phyloP scores from a whole-genome alignment of 2,888 invertebrate genomes.

The Leucania comma region DNA sequence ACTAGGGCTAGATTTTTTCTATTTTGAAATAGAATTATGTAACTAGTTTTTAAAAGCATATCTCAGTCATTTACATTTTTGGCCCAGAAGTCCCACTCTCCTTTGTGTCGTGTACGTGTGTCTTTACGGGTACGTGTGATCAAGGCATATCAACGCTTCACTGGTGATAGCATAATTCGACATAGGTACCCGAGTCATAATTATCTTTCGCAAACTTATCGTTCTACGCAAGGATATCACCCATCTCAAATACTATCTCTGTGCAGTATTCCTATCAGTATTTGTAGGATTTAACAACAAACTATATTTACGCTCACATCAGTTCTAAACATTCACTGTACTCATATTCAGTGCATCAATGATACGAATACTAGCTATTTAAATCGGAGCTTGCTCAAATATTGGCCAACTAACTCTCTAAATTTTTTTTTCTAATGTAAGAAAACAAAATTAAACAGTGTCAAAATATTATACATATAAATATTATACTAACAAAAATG shows the following conservation, averaged over 20 bases:
- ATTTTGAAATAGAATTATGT: no score
- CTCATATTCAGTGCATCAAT: not conserved
- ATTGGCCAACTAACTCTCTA: not conserved
- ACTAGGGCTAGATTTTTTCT: no score
- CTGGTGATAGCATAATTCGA: not conserved
- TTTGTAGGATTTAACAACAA: slow-evolving; percentile 9
- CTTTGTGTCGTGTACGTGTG: no score
- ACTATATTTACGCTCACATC: slow-evolving; percentile 29
- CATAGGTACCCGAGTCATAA: not conserved
- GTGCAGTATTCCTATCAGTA: slow-evolving; percentile 31
- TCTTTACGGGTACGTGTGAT: no score
- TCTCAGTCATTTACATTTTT: no score
- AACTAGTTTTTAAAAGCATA: no score
- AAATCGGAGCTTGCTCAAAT: not conserved
- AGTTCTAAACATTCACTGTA: slow-evolving; percentile 3
- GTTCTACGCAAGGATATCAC: not conserved
- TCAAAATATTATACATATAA: not conserved
- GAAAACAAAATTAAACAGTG: not conserved
- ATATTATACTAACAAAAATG: slow-evolving; percentile 47
- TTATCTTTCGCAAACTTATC: not conserved
- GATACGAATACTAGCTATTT: not conserved
- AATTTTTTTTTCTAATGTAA: not conserved
- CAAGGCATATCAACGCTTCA: no score
- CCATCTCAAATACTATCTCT: not conserved
- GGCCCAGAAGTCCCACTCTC: no score